Conservation (phyloP, 2,113 vertebrate species). For the Oncorhynchus mykiss region DNA sequence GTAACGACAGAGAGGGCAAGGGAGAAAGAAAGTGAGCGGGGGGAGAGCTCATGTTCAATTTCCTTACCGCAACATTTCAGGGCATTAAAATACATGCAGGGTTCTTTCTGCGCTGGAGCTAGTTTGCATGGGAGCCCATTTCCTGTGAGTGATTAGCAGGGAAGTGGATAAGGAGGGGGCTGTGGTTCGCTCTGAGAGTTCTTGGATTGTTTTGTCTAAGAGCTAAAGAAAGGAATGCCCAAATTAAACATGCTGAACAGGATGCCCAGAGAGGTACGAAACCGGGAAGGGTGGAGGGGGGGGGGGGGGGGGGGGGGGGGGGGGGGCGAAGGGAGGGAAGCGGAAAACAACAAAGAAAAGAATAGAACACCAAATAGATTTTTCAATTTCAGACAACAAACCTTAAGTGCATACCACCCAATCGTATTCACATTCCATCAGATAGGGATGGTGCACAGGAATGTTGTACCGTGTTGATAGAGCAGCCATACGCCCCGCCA, state of each 20-base stretch:
- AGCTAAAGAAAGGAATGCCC: constrained; percentile 69
- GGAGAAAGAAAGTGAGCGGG: neutral
- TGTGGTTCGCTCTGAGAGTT: constrained; percentile 59
- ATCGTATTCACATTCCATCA: constrained; percentile 47
- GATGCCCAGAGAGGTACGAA: constrained; percentile 47
- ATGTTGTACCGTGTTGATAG: neutral
- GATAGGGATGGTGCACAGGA: neutral
- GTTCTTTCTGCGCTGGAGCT: constrained; percentile 56
- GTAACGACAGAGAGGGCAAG: too few species aligned
- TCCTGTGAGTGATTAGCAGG: constrained; percentile 73
- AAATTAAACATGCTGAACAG: constrained; percentile 72
- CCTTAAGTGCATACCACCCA: constrained; percentile 42
- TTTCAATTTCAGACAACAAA: constrained; percentile 31
- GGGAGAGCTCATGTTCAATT: constrained; percentile 42
- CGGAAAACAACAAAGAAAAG: neutral
- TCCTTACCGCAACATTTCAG: constrained; percentile 55
- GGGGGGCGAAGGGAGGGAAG: neutral
- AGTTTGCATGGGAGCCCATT: constrained; percentile 72
- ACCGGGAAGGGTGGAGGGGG: constrained; percentile 7
- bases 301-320: constrained; percentile 6
- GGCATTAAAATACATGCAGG: constrained; percentile 56
- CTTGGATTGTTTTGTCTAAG: constrained; percentile 73
- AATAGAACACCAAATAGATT: constrained; percentile 26
- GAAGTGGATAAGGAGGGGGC: neutral
- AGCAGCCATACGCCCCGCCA: neutral